Conservation (phyloP, 2,888 invertebrate genomes). For the Andrena marginata region DNA sequence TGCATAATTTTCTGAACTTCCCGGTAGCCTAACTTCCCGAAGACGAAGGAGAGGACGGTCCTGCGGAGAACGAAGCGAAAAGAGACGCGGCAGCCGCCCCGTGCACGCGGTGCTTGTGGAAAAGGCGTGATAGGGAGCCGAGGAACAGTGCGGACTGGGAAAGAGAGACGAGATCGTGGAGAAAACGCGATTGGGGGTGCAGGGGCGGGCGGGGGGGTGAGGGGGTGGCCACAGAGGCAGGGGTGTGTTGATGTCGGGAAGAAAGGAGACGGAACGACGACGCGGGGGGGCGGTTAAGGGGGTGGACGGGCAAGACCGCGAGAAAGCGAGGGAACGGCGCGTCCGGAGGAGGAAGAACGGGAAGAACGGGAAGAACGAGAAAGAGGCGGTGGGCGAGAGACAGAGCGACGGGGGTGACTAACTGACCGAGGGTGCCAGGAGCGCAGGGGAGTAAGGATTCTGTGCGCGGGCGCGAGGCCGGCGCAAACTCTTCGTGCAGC, state of each 20-base stretch:
- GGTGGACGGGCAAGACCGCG: conserved; percentile 21
- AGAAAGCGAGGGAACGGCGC: conserved; percentile 14
- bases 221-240: not conserved
- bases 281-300: not conserved
- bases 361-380: conserved; percentile 38
- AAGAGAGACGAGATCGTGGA: conserved; percentile 23
- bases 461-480: conserved; percentile 82
- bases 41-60: not conserved
- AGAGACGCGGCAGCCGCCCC: conserved; percentile 43
- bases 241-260: conserved; percentile 43
- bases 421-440: conserved; percentile 70
- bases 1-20: too few species aligned
- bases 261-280: conserved; percentile 34
- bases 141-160: conserved; percentile 41
- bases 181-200: conserved; percentile 5
- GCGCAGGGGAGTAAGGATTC: conserved; percentile 75
- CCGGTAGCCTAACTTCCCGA: too few species aligned
- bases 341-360: conserved; percentile 14
- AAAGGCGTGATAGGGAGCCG: conserved; percentile 70
- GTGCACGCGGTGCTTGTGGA: conserved; percentile 40
- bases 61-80: conserved; percentile 47
- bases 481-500: conserved; percentile 84
- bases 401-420: conserved; percentile 62
- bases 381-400: conserved; percentile 30
- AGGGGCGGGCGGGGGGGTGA: too few species aligned